Base-by-base conservation (phyloP, 1,140 invertebrate species). In the Holotrichia oblita region DNA sequence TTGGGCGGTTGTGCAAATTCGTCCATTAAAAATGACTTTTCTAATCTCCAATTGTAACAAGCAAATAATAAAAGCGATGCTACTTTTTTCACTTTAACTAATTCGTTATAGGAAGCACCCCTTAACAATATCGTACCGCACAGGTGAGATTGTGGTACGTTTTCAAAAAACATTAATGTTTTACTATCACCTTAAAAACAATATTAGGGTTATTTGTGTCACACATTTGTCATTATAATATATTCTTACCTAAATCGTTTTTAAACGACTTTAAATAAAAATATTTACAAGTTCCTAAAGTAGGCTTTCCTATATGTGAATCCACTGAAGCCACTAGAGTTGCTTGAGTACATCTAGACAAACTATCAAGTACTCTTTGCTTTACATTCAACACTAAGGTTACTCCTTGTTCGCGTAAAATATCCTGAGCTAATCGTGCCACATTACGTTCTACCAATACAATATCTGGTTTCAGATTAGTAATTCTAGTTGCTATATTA, bases 121-220 rank as follows among this genome's bases (percentile, higher is more conserved):
- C 96, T 91, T 0, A 99, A 85, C 7, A 98, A 85, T 40, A 99
- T 93, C 0, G 97, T 97, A 83, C 95, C 97, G 0, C 97, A 97
- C 0, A 98, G 89, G 82, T 96, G 91, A 0, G 94, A 91, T 85
- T 91, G 90, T 0, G 93, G 91, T 84, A 97, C 96, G 1, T 97
- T 96, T 87, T 99, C 97, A 82, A 99, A 94, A 81, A 96, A 95
- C 95, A 99, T 96, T 0, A 99, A 86, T 0, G 95, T 97, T 90
- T 98, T 99, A 2, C 87, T 85, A 55, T 89, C 85, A 87, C 89
- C 91, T 91, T 83, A 14, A 86, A 87, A 85, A 22, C 9, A 20
- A 10, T 17, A 76, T n/a, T 61, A 69, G 61, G 6, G 9, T n/a
- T 3, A 7, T 69, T n/a, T 7, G 61, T 69, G 22, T 14, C 24